phyloP scores from a whole-genome alignment of 2,797 vertebrate genomes.

The Poeciliopsis gracilis region DNA sequence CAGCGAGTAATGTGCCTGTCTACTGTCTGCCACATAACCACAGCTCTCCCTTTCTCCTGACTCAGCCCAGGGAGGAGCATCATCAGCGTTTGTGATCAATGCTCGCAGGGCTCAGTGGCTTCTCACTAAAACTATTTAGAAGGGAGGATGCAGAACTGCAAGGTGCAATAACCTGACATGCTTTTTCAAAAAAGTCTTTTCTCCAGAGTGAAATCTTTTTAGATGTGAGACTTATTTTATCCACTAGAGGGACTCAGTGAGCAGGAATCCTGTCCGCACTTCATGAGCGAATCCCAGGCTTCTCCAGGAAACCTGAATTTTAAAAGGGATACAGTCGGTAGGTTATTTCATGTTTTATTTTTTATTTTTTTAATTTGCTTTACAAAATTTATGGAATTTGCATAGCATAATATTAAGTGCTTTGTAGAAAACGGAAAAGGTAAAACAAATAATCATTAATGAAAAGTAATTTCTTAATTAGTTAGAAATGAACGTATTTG shows the following conservation, averaged over 20 bases:
- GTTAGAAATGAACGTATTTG: slow-evolving; percentile 6
- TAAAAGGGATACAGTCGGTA: slow-evolving; percentile 19
- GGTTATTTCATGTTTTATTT: slow-evolving; percentile 9
- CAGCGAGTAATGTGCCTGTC: slow-evolving; percentile 75
- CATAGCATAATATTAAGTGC: not conserved
- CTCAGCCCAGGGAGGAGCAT: slow-evolving; percentile 70
- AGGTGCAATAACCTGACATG: slow-evolving; percentile 19
- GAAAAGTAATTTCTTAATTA: slow-evolving; percentile 9
- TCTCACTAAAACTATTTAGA: slow-evolving; percentile 16
- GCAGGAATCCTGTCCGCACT: slow-evolving; percentile 49
- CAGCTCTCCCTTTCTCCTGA: slow-evolving; percentile 66
- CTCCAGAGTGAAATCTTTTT: not conserved
- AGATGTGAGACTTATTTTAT: slow-evolving; percentile 24
- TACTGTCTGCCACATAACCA: slow-evolving; percentile 73
- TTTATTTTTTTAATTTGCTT: slow-evolving; percentile 18
- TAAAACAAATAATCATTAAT: slow-evolving; percentile 12
- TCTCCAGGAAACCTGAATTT: slow-evolving; percentile 29
- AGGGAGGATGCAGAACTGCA: slow-evolving; percentile 17
- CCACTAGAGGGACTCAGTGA: slow-evolving; percentile 80
- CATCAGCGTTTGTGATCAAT: slow-evolving; percentile 58
- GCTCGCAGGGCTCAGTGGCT: slow-evolving; percentile 33
- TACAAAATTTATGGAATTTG: not conserved
- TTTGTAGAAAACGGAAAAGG: slow-evolving; percentile 7
- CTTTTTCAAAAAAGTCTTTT: slow-evolving; percentile 7
- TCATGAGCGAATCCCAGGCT: slow-evolving; percentile 21